Evolutionary conservation across 2,797 vertebrate species (phyloP).

Genomic region (Helicolenus hilgendorfi): DNA sequence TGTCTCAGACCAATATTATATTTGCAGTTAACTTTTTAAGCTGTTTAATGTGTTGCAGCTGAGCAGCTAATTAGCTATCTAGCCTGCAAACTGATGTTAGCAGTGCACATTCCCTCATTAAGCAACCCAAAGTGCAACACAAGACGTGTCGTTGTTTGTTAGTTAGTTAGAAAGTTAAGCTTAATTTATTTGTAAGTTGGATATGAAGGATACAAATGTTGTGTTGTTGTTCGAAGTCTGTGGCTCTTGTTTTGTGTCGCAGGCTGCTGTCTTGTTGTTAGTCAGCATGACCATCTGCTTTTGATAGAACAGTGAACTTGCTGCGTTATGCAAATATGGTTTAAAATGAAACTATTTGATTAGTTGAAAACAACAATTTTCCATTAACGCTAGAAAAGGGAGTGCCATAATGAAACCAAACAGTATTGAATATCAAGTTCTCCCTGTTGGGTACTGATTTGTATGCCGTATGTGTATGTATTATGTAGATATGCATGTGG

Average conservation of each 20-base stretch:
- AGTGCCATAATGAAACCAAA: neutral
- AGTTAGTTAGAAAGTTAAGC: neutral
- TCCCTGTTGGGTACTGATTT: constrained; percentile 14
- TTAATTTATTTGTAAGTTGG: neutral
- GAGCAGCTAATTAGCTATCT: neutral
- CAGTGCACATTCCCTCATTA: neutral
- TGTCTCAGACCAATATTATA: neutral
- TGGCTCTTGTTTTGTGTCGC: neutral
- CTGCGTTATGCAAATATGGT: neutral
- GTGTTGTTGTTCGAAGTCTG: neutral
- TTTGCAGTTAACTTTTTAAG: neutral
- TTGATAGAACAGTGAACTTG: neutral
- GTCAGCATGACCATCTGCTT: neutral
- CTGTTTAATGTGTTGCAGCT: neutral
- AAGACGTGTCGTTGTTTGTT: neutral
- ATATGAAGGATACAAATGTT: neutral
- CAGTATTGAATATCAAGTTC: neutral
- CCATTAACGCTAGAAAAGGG: neutral
- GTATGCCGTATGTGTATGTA: neutral
- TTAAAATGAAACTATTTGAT: neutral
- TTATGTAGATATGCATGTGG: neutral
- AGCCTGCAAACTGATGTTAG: neutral
- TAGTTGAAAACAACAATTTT: neutral
- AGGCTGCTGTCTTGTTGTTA: neutral
- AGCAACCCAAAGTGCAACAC: neutral